Evolutionary conservation across 2,888 invertebrate species (phyloP).

Genomic region (Patella ulyssiponensis): DNA sequence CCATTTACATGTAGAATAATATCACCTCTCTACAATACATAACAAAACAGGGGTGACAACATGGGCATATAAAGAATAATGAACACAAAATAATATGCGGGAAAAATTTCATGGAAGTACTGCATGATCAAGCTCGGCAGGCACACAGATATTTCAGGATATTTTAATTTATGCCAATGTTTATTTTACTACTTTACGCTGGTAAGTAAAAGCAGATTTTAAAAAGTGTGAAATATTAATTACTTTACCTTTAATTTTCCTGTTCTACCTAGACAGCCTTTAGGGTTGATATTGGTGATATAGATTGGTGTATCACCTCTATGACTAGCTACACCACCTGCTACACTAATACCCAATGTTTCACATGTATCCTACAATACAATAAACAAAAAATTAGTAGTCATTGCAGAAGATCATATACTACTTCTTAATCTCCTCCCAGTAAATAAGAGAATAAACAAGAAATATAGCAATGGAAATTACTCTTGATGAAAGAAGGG

Average conservation of each 20-base stretch:
- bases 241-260: slow-evolving; percentile 70
- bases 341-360: slow-evolving; percentile 73
- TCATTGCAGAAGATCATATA: too few species aligned
- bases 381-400: background rate
- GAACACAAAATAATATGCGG: too few species aligned
- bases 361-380: slow-evolving; percentile 69
- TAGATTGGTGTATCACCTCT: slow-evolving; percentile 74
- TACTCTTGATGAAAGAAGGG: too few species aligned
- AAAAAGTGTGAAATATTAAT: too few species aligned
- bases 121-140: background rate
- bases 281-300: slow-evolving; percentile 73
- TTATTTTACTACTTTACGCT: too few species aligned
- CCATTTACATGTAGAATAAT: slow-evolving; percentile 73
- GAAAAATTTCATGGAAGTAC: too few species aligned
- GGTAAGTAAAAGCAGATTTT: too few species aligned
- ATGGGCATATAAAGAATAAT: too few species aligned
- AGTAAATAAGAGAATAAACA: too few species aligned
- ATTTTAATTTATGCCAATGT: background rate
- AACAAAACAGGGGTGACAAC: too few species aligned
- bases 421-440: too few species aligned
- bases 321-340: slow-evolving; percentile 73
- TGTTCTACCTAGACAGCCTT: slow-evolving; percentile 72
- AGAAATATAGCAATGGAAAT: too few species aligned
- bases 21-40: slow-evolving; percentile 72
- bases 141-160: background rate